These are phyloP conservation scores for Pinctada fucata DNA, from an alignment of 2,888 invertebrate species.

Conservation along the genomic window DNA sequence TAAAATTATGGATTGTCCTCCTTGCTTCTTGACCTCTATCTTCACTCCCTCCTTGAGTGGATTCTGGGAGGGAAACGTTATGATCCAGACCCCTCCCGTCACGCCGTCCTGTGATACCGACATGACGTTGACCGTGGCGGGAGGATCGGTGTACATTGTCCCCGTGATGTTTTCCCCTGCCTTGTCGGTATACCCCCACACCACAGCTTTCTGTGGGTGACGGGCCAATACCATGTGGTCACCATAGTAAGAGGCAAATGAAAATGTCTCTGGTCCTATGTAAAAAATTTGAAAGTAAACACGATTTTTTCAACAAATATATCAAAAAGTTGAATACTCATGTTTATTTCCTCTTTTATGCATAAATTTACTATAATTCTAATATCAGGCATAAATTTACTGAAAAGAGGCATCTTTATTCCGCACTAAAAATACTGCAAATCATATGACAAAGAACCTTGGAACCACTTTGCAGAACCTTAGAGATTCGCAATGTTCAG, in stretches of 20 bases:
- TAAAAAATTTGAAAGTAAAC: background rate
- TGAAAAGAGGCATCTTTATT: too few species aligned
- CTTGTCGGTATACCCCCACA: constrained; percentile 64
- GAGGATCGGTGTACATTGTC: constrained; percentile 25
- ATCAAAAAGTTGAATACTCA: too few species aligned
- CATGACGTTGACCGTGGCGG: constrained; percentile 2
- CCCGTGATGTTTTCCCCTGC: constrained; percentile 48
- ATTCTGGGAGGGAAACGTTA: constrained; percentile 47
- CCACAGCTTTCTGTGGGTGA: constrained; percentile 54
- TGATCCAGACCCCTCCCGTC: constrained; percentile 53
- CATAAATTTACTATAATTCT: too few species aligned
- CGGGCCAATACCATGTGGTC: constrained; percentile 68
- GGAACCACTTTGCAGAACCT: too few species aligned
- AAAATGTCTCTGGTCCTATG: constrained; percentile 20
- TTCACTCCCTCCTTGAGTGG: constrained; percentile 49
- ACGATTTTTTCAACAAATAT: too few species aligned
- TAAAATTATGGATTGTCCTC: constrained; percentile 40
- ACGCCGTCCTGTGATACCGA: constrained; percentile 15
- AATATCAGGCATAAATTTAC: too few species aligned
- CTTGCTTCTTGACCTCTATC: constrained; percentile 46
- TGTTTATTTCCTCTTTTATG: too few species aligned
- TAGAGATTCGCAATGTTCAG: too few species aligned
- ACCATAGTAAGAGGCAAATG: constrained; percentile 57
- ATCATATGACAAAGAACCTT: too few species aligned
- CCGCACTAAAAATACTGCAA: too few species aligned